Percentiles rank a stretch among this genome's conserved stretches.
phyloP scores from a whole-genome alignment of 2,888 invertebrate species.

The Eilema griseolum region DNA sequence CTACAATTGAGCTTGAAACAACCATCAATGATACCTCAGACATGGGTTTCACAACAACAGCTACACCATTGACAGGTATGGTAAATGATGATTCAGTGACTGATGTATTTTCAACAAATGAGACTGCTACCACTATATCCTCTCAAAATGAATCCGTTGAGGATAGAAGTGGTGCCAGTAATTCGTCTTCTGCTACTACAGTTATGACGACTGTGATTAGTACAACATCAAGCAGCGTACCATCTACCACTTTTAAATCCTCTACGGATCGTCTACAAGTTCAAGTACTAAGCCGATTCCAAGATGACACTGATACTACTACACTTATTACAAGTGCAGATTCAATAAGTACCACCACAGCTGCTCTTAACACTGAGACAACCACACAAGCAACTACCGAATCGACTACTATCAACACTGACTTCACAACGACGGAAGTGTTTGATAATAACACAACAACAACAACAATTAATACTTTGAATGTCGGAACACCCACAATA shows the following conservation, averaged over 20 bases:
- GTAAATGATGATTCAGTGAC: constrained; percentile 8
- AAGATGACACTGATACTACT: constrained; percentile 34
- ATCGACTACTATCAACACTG: constrained; percentile 51
- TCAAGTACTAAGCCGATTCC: constrained; percentile 40
- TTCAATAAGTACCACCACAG: constrained; percentile 52
- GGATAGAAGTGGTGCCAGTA: constrained; percentile 34
- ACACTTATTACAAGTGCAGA: constrained; percentile 36
- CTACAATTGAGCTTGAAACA: constrained; percentile 47
- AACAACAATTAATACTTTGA: constrained; percentile 62
- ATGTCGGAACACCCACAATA: constrained; percentile 62
- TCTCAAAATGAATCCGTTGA: constrained; percentile 38
- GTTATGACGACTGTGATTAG: constrained; percentile 29
- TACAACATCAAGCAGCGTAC: constrained; percentile 34
- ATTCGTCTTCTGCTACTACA: constrained; percentile 36
- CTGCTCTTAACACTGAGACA: constrained; percentile 55
- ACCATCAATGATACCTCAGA: constrained; percentile 48
- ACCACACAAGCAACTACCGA: constrained; percentile 58
- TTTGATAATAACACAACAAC: constrained; percentile 58
- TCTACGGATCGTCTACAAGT: constrained; percentile 48
- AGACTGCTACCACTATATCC: constrained; percentile 30
- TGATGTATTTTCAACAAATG: constrained; percentile 35
- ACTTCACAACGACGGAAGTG: constrained; percentile 54
- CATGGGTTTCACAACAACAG: constrained; percentile 42
- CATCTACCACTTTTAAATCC: constrained; percentile 42
- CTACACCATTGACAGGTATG: constrained; percentile 34